phyloP scores from a whole-genome alignment of 1,140 invertebrate genomes.

The Dinoponera quadriceps region DNA sequence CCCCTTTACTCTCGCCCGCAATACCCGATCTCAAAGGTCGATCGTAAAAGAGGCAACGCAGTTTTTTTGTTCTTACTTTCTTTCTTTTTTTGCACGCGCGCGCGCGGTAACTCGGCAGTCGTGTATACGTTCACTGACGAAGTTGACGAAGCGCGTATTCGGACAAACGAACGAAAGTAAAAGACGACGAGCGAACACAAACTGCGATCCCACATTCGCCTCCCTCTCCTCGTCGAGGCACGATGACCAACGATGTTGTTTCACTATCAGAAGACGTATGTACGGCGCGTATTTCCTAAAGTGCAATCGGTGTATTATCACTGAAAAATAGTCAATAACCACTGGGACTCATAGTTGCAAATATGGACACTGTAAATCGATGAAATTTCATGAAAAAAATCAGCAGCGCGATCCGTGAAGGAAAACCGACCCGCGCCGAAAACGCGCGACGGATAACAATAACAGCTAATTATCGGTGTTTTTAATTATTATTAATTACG shows the following conservation, averaged over 20 bases:
- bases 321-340: too few relatives aligned
- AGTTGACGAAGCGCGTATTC: conserved; percentile 12
- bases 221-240: neutral
- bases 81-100: neutral
- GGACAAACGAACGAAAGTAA: conserved; percentile 36
- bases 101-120: conserved; percentile 24
- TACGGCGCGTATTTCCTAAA: neutral
- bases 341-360: too few relatives aligned
- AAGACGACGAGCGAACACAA: conserved; percentile 17
- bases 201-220: conserved; percentile 11
- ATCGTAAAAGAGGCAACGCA: conserved; percentile 45
- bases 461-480: conserved; percentile 10
- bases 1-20: conserved; percentile 30
- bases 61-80: neutral
- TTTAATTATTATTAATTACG: conserved; percentile 18
- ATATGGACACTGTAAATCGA: too few relatives aligned
- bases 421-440: too few relatives aligned
- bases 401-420: too few relatives aligned
- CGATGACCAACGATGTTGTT: conserved; percentile 19
- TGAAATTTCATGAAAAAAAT: neutral
- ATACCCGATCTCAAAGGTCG: conserved; percentile 53
- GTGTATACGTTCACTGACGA: conserved; percentile 41
- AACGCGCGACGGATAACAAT: neutral
- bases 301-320: too few relatives aligned
- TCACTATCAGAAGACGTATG: neutral